Evolutionary conservation across 2,113 vertebrate species (phyloP).

Genomic region (Caranx ignobilis): DNA sequence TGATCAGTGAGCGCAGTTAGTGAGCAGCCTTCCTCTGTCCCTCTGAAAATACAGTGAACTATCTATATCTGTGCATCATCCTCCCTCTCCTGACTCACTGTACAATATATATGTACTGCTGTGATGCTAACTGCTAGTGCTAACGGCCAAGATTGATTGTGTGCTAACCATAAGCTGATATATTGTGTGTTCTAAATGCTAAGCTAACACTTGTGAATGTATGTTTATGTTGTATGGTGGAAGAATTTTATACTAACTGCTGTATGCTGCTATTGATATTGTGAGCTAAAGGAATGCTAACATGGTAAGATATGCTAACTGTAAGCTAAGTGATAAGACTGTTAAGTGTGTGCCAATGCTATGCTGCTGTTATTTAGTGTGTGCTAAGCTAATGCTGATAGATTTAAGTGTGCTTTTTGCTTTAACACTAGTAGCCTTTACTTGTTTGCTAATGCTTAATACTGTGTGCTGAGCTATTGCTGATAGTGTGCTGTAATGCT

Average conservation of each 20-base stretch:
- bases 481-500: slow-evolving; percentile 72
- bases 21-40: background rate
- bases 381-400: slow-evolving; percentile 57
- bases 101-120: slow-evolving; percentile 73
- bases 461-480: slow-evolving; percentile 66
- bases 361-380: slow-evolving; percentile 44
- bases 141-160: slow-evolving; percentile 62
- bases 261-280: slow-evolving; percentile 47
- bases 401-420: slow-evolving; percentile 65
- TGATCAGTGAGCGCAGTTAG: background rate
- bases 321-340: slow-evolving; percentile 32
- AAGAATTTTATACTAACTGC: slow-evolving; percentile 56
- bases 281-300: slow-evolving; percentile 67
- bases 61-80: slow-evolving; percentile 70
- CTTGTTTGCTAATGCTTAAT: slow-evolving; percentile 60
- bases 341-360: slow-evolving; percentile 59
- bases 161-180: slow-evolving; percentile 64
- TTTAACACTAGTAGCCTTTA: slow-evolving; percentile 47
- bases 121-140: slow-evolving; percentile 73
- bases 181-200: slow-evolving; percentile 48
- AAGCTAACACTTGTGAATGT: slow-evolving; percentile 66
- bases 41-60: slow-evolving; percentile 30
- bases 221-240: slow-evolving; percentile 48
- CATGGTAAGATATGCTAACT: slow-evolving; percentile 28
- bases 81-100: slow-evolving; percentile 70